A percentile compares a stretch with the other conserved stretches of the same genome.
Evolutionary conservation across 2,888 invertebrate genomes (phyloP).

Genomic region (Chorisops tibialis): DNA sequence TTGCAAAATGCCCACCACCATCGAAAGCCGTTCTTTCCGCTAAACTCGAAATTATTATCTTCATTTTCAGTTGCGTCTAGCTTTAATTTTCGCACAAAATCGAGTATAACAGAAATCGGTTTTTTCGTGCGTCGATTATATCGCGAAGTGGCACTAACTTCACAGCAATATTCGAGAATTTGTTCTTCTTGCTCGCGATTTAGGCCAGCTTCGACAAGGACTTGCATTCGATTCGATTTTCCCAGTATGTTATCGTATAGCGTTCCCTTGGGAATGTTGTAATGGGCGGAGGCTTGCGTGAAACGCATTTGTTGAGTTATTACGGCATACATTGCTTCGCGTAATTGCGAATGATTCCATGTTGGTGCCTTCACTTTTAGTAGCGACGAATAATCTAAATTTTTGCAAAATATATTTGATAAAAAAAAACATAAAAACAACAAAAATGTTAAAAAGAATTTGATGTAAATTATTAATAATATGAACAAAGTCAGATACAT

Average conservation of each 20-base stretch:
- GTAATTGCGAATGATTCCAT: constrained; percentile 71
- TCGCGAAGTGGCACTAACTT: constrained; percentile 61
- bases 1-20: constrained; percentile 85
- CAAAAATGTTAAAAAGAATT: constrained; percentile 42
- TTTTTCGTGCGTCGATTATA: constrained; percentile 72
- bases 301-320: constrained; percentile 74
- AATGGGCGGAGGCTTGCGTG: constrained; percentile 69
- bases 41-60: constrained; percentile 65
- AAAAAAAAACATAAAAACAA: constrained; percentile 42
- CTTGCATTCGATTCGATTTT: constrained; percentile 72
- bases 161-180: constrained; percentile 70
- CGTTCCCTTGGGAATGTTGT: constrained; percentile 73
- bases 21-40: constrained; percentile 68
- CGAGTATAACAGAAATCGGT: constrained; percentile 60
- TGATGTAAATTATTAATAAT: neutral
- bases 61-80: constrained; percentile 43
- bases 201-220: constrained; percentile 66
- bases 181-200: constrained; percentile 60
- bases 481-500: neutral
- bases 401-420: constrained; percentile 35
- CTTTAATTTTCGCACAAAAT: constrained; percentile 64
- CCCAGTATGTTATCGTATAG: constrained; percentile 75
- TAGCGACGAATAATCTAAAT: constrained; percentile 59
- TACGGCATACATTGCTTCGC: constrained; percentile 72
- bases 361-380: constrained; percentile 72